Percentiles rank a stretch among this genome's conserved stretches.
Evolutionary conservation across 2,797 vertebrate genomes (phyloP).

Genomic region (Myoxocephalus aenaeus): DNA sequence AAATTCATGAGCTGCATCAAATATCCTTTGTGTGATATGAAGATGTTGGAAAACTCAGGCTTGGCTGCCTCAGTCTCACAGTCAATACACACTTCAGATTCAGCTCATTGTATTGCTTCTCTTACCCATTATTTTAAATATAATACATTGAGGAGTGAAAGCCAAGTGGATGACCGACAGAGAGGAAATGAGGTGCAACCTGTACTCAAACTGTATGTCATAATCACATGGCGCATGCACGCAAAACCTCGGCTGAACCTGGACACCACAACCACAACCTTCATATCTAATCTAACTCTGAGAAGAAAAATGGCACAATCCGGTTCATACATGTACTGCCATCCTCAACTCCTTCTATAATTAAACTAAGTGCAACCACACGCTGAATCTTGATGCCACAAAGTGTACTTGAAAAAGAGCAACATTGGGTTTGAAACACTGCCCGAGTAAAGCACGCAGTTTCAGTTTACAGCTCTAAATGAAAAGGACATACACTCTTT

Average conservation of each 20-base stretch:
- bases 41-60: conserved; percentile 21
- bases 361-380: conserved; percentile 52
- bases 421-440: conserved; percentile 51
- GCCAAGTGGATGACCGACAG: conserved; percentile 34
- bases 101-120: conserved; percentile 26
- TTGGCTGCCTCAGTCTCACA: conserved; percentile 11
- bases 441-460: conserved; percentile 38
- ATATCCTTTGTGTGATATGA: conserved; percentile 36
- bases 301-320: conserved; percentile 27
- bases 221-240: conserved; percentile 18
- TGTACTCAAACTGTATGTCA: conserved; percentile 37
- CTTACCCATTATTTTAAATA: conserved; percentile 29
- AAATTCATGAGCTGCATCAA: conserved; percentile 51
- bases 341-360: conserved; percentile 41
- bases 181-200: conserved; percentile 56
- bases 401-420: conserved; percentile 43
- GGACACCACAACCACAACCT: conserved; percentile 41
- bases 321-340: conserved; percentile 26
- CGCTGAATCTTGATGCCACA: conserved; percentile 34
- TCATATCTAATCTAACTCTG: conserved; percentile 45
- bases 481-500: conserved; percentile 4
- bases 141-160: conserved; percentile 33
- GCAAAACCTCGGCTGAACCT: conserved; percentile 38
- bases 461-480: conserved; percentile 30
- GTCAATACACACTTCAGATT: conserved; percentile 34